Evolutionary conservation across 2,888 invertebrate species (phyloP), one percentile per base, ranked within the genome.

Genomic region (Melanophora roralis): DNA sequence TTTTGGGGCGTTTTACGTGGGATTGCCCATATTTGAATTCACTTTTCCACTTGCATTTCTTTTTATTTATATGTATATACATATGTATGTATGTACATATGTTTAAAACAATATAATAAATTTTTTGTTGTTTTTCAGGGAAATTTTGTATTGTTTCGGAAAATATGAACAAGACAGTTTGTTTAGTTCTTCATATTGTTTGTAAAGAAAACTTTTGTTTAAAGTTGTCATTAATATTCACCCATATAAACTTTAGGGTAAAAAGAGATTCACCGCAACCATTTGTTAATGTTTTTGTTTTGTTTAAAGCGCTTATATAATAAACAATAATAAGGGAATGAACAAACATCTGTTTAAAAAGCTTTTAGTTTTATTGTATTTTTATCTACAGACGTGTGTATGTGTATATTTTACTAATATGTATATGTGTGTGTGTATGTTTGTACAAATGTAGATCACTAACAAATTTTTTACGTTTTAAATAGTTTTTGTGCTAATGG

Each of bases 271-370:
- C 53, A 32, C 32, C 32, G 8, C 11, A 11, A 34, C 53, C 34
- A 14, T 4, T 16, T 53, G 6, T 34, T 16, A 16, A 14, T 32
- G 7, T 32, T 32, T 14, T 53, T 0, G 9, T 19, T 45, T 45
- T 43, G 1, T 19, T 45, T 9, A 16, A 16, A 40, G 21, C 6
- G 49, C 57, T 75, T 75, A 36, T 5, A 51, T 8, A 27, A 16
- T 83, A n/a, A 1, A 64, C 57, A 64, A 43, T 12, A 34, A 38
- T 59, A 67, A 76, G 38, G 40, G 67, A 16, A 60, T 60, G 59
- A 43, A 43, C 2, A 43, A 3, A 12, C n/a, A 55, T 55, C 19
- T 34, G 23, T 9, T 16, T 14, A 32, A 23, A 51, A n/a, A 51
- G 51, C 51, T 38, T 57, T 38, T 21, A 36, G 38, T 7, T 9